Conservation (phyloP, 2,888 invertebrate genomes). For the Cheilosia grossa region DNA sequence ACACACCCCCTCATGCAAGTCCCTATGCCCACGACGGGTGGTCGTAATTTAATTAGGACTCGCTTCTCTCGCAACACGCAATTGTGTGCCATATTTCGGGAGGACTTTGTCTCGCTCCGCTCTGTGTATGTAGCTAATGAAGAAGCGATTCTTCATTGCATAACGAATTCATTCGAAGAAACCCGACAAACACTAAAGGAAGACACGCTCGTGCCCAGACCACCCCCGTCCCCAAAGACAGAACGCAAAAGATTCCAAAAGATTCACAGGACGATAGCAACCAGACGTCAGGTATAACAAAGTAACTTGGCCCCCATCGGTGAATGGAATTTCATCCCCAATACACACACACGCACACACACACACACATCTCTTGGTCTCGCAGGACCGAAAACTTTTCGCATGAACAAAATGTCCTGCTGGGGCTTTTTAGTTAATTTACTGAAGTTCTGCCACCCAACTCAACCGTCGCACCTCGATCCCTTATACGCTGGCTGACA, state of each 20-base stretch:
- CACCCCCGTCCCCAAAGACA: no score
- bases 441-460: constrained; percentile 12
- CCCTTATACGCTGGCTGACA: neutral
- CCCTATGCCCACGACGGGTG: neutral
- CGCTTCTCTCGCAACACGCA: constrained; percentile 36
- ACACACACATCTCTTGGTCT: no score
- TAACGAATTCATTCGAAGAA: constrained; percentile 27
- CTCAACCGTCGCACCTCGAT: neutral
- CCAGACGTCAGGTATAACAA: constrained; percentile 28
- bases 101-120: constrained; percentile 11
- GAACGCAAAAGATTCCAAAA: neutral
- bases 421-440: constrained; percentile 55
- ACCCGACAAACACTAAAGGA: constrained; percentile 26
- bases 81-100: constrained; percentile 31
- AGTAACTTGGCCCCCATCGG: neutral
- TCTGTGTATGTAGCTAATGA: constrained; percentile 41
- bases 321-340: no score
- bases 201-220: neutral
- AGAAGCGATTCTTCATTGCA: constrained; percentile 54
- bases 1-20: neutral
- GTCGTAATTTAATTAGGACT: constrained; percentile 59
- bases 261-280: constrained; percentile 3
- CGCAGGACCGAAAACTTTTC: constrained; percentile 19
- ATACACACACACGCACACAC: no score
- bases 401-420: constrained; percentile 27